A percentile compares a stretch with the other conserved stretches of the same genome.
phyloP scores from a whole-genome alignment of 2,888 invertebrate genomes.

The Acrobasis consociella region DNA sequence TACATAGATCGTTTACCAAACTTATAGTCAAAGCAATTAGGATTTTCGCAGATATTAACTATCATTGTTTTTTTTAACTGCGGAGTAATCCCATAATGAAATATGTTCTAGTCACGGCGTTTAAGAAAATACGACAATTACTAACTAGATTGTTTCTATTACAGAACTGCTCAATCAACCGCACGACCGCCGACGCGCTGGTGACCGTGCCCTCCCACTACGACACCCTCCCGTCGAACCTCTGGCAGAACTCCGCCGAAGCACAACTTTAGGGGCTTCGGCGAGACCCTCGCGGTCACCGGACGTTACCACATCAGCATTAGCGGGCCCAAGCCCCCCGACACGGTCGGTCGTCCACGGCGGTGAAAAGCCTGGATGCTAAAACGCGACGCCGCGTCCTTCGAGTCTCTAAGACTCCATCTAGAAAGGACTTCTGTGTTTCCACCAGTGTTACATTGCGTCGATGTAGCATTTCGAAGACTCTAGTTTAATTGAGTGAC shows the following conservation, averaged over 20 bases:
- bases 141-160: constrained; percentile 40
- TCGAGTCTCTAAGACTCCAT: constrained; percentile 5
- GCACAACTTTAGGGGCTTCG: constrained; percentile 65
- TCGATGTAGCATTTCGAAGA: constrained; percentile 17
- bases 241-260: constrained; percentile 73
- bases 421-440: constrained; percentile 23
- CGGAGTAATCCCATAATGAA: too few species aligned
- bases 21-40: background rate
- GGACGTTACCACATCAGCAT: constrained; percentile 61
- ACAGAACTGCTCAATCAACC: constrained; percentile 86
- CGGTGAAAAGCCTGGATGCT: constrained; percentile 68
- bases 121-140: background rate
- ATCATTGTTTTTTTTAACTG: too few species aligned
- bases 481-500: constrained; percentile 16
- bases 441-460: constrained; percentile 16
- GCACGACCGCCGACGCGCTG: constrained; percentile 87
- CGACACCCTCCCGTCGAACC: constrained; percentile 81
- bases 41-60: background rate
- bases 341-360: constrained; percentile 52
- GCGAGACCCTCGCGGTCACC: constrained; percentile 48
- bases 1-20: too few species aligned
- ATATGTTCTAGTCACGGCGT: too few species aligned
- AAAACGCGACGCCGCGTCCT: constrained; percentile 40
- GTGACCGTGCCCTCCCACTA: constrained; percentile 90
- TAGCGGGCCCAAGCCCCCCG: constrained; percentile 46